Evolutionary conservation across 2,888 invertebrate genomes (phyloP), one percentile per base, ranked within the genome.

Genomic region (Trissoscelio sp.): DNA sequence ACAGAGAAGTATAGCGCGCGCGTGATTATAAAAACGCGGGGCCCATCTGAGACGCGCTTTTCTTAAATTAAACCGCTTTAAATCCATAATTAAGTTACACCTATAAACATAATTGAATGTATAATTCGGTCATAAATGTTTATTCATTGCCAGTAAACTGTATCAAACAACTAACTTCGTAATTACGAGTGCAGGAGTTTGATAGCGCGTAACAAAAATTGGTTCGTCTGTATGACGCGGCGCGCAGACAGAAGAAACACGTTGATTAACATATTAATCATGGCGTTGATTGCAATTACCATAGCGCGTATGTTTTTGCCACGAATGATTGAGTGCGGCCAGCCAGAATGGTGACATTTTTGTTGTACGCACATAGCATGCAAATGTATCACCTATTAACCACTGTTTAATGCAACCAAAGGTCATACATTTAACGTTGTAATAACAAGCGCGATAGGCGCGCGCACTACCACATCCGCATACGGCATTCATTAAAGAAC

Each of bases 71-170:
- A 20, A 20, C 46, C 46, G 46, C 20, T 46, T 46, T 46, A 51
- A 24, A 39, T 37, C 11, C 14, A 46, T 58, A 51, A 66, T 75
- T 67, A 75, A 75, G 67, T 75, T 75, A 75, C 67, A 67, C 51
- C 67, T 69, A 77, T 69, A 69, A 69, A 60, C 53, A 77, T 69
- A 69, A 69, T 69, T 18, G 69, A 62, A 69, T 44, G 69, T 28
- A 77, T 77, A 77, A 77, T 77, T 77, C 60, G 53, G 53, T 46
- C 77, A 51, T 77, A 77, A 77, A 77, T 69, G 53, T 69, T 53
- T 69, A 67, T 77, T 78, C 55, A 62, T 77, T 34, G 46, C 22
- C 34, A 28, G 70, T 51, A 58, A 60, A 64, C 2, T 48, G 39
- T 46, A 39, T 53, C 70, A 18, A 37, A 62, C 42, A 57, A 57